phyloP scores from a whole-genome alignment of 2,797 vertebrate species.

The Sebastolobus altivelis region DNA sequence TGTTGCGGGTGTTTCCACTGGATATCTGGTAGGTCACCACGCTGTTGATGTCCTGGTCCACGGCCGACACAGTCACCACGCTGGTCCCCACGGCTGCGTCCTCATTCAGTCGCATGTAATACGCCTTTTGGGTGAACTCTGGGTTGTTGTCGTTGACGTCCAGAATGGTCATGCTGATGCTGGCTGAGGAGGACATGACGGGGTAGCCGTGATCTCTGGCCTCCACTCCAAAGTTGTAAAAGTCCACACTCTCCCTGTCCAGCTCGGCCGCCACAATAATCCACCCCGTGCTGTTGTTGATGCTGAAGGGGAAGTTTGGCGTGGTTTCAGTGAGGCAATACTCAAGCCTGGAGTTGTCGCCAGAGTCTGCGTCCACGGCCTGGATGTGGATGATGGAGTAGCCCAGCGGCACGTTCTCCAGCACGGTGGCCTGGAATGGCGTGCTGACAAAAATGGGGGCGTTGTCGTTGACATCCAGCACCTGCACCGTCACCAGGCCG shows the following conservation, averaged over 20 bases:
- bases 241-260: slow-evolving; percentile 93
- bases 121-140: slow-evolving; percentile 92
- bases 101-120: slow-evolving; percentile 93
- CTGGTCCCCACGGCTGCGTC: slow-evolving; percentile 94
- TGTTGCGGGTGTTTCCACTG: slow-evolving; percentile 95
- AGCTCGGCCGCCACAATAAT: slow-evolving; percentile 92
- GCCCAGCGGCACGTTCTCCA: slow-evolving; percentile 94
- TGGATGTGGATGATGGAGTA: slow-evolving; percentile 96
- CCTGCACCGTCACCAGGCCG: slow-evolving; percentile 93
- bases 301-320: slow-evolving; percentile 89
- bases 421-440: slow-evolving; percentile 94
- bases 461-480: slow-evolving; percentile 95
- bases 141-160: slow-evolving; percentile 98
- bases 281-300: slow-evolving; percentile 97
- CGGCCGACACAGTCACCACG: slow-evolving; percentile 92
- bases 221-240: slow-evolving; percentile 94
- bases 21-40: slow-evolving; percentile 98
- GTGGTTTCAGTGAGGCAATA: slow-evolving; percentile 89
- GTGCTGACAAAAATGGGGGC: slow-evolving; percentile 97
- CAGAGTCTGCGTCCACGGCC: slow-evolving; percentile 94
- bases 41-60: slow-evolving; percentile 95
- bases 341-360: slow-evolving; percentile 91
- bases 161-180: slow-evolving; percentile 92
- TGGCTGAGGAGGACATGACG: slow-evolving; percentile 91
- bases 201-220: slow-evolving; percentile 92